Evolutionary conservation across 2,888 invertebrate genomes (phyloP), one percentile per base, ranked within the genome.

Genomic region (Ophioninae sp.): DNA sequence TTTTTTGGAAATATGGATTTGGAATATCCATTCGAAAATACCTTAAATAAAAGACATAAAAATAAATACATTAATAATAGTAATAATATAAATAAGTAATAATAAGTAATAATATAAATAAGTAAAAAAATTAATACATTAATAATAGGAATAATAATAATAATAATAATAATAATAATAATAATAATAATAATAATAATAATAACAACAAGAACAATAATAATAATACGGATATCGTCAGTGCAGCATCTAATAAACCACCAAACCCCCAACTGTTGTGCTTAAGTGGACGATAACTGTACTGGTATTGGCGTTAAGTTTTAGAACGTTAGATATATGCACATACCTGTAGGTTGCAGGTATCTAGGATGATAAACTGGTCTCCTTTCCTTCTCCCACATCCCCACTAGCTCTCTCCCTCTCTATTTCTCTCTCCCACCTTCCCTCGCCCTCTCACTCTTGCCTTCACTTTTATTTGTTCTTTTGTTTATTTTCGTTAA

Each of bases 341-440:
- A 17, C 65, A 51, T 77, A 72, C 58, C 71, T 41, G 79, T 80
- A 72, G 76, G 75, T 77, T 76, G 79, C 67, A 37, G 76, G 76
- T 79, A 83, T 85, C 73, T 79, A 72, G 63, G 69, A 81, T 81
- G 81, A 84, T 84, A 80, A 83, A 85, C 86, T 73, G 64, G 77
- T 81, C 75, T 76, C 83, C 82, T 83, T 84, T 82, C 82, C 85
- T 84, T 83, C 51, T 51, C 2, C 51, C 13, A 2, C 51, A 51
- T 17, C 51, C 51, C 17, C 13, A 51, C 17, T 17, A 13, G 13
- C 17, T 13, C 5, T 51, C 51, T 17, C 17, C 9, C 41, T 9
- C 5, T 13, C 10, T 44, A 10, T 44, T 13, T 44, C 44, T 44
- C 44, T 44, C 44, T 44, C 0, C 10, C 44, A 10, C 44, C 13